Evolutionary conservation across 2,888 invertebrate species (phyloP), one percentile per base, ranked within the genome.

Genomic region (Acheta domesticus): DNA sequence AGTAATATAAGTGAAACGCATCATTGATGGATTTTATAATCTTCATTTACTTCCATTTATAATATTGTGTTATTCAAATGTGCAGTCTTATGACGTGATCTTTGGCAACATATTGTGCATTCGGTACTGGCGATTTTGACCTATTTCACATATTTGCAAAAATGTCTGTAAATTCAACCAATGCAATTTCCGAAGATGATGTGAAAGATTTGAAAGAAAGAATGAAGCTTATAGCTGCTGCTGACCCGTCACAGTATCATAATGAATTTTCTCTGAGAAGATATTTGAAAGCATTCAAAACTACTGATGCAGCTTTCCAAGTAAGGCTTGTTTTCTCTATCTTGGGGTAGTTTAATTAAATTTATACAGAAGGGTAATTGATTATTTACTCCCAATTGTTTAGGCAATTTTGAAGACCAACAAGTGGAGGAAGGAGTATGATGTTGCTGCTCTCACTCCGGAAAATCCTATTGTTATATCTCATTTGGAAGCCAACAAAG

Each of bases 381-480:
- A 74, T 75, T 50, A 20, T 77, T 78, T 23, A 74, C 77, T 77
- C 12, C 80, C 77, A n/a, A 79, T 88, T 88, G 88, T 88, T 73
- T 84, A 93, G 93, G 93, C 92, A 78, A 90, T 94, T 84, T 86
- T 94, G 81, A 94, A 93, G 88, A 93, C 93, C 77, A 93, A 94
- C 85, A 93, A 93, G 87, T 94, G 94, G 94, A 89, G 93, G 82
- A 88, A 88, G 78, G 92, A 93, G 83, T 94, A 93, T 87, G 93
- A 92, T 77, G 93, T 94, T 3, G 86, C 88, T 36, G 87, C 88
- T 14, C 86, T 94, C 62, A 89, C 87, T 48, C 87, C 89, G 80
- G 89, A 91, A 74, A 85, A 87, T 82, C 88, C 89, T 14, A 86
- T 86, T 21, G 86, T 91, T 12, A 89, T 91, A 82, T 90, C 89